phyloP scores from a whole-genome alignment of 2,797 vertebrate genomes.

The Pelochelys cantorii region DNA sequence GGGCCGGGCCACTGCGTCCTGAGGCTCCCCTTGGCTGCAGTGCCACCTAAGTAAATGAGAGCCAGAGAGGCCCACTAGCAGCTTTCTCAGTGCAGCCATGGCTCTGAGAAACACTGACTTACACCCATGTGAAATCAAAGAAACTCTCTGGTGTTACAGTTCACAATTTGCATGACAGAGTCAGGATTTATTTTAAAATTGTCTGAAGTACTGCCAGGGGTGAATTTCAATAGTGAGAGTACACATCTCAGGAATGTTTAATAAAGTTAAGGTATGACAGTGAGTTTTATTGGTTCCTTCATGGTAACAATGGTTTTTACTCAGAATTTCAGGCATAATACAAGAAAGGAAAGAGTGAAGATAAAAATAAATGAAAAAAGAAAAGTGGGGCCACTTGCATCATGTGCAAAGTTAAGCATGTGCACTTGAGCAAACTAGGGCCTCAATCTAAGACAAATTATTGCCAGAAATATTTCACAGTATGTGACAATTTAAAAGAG shows the following conservation, averaged over 20 bases:
- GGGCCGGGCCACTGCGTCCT: too few relatives aligned
- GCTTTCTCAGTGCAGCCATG: too few relatives aligned
- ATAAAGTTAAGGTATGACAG: background rate
- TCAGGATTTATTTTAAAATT: background rate
- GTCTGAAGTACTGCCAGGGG: background rate
- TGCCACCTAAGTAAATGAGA: too few relatives aligned
- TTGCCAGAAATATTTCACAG: background rate
- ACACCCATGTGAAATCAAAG: rapidly evolving
- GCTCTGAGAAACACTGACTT: rapidly evolving
- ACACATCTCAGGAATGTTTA: rapidly evolving
- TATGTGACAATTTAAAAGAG: background rate
- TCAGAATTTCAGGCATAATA: background rate
- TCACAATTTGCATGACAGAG: background rate
- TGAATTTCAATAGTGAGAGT: background rate
- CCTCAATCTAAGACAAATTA: background rate
- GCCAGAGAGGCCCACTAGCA: too few relatives aligned
- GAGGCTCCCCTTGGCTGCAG: too few relatives aligned
- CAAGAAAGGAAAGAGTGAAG: background rate
- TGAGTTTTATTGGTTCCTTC: rapidly evolving
- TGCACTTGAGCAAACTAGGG: background rate
- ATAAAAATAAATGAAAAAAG: background rate
- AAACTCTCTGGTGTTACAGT: background rate
- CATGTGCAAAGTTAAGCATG: background rate
- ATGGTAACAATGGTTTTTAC: too few relatives aligned
- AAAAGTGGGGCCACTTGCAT: background rate